Evolutionary conservation across 2,797 vertebrate genomes (phyloP), one percentile per base, ranked within the genome.

Genomic region (Pseudochaenichthys georgianus): DNA sequence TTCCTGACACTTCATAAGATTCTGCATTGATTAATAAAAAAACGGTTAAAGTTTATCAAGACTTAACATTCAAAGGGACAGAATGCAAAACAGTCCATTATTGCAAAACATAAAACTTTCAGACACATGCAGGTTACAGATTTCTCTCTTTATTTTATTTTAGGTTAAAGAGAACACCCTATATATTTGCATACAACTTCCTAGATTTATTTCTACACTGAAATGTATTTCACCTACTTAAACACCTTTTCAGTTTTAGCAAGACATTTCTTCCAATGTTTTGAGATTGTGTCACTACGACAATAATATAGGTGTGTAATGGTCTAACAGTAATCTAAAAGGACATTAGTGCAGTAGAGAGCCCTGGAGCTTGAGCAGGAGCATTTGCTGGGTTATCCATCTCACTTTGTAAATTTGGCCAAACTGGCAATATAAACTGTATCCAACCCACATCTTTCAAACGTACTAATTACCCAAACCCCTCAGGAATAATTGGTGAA

Each of bases 351-450:
- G 46, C 41, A 28, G 16, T 3, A 17, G 10, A 21, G 2, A 48
- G 9, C 1, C 2, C 21, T 45, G 21, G 5, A 23, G 47, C 13
- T 53, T 17, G 28, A 66, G 28, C 41, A 5, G 8, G 15, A 13
- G 50, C 45, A 12, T 16, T 57, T 66, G 13, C 11, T 54, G 48
- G 34, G 21, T 42, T 50, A 16, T 28, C 48, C 28, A 62, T 73
- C 28, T 63, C 3, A 0, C 6, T 69, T 58, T 66, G 12, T n/a
- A 46, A 55, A 58, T 17, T 53, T 19, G 61, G 28, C 55, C 31
- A 78, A 70, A 68, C 21, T 47, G 23, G 63, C 41, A 21, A 54
- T 47, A 52, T 19, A 41, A 78, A 8, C 13, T 54, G 13, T 19
- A 65, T 62, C 43, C 48, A 43, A 11, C 48, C 1, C 11, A 63